Conservation (phyloP, 2,888 invertebrate genomes). For the Tetramorium bicarinatum region DNA sequence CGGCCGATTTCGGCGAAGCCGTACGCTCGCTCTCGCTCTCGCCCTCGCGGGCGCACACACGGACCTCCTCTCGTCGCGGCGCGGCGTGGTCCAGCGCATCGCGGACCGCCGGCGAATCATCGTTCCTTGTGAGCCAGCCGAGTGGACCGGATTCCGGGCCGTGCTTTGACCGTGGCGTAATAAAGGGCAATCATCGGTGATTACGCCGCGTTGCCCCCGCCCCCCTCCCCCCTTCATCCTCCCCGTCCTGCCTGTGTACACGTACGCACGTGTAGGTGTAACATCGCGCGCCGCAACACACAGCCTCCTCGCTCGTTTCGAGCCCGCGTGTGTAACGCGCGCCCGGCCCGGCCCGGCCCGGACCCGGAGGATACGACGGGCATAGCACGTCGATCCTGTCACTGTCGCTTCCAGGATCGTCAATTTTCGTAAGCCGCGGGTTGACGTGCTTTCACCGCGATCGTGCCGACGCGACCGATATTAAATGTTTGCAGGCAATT, state of each 20-base stretch:
- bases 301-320: background rate
- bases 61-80: background rate
- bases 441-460: conserved; percentile 77
- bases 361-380: conserved; percentile 44
- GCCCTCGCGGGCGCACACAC: conserved; percentile 1
- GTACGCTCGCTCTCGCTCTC: conserved; percentile 5
- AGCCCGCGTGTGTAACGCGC: background rate
- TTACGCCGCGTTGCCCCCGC: conserved; percentile 78
- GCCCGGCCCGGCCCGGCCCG: background rate
- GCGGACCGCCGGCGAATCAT: conserved; percentile 67
- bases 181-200: conserved; percentile 85
- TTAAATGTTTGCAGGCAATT: conserved; percentile 84
- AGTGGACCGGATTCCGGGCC: conserved; percentile 81
- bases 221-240: conserved; percentile 51
- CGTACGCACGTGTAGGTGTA: conserved; percentile 37
- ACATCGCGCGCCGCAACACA: background rate
- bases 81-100: conserved; percentile 57
- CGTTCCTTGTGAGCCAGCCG: conserved; percentile 69
- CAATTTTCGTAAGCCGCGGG: conserved; percentile 80
- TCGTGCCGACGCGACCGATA: conserved; percentile 78
- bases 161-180: conserved; percentile 83
- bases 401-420: conserved; percentile 73
- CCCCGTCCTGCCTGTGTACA: conserved; percentile 50
- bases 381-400: conserved; percentile 66
- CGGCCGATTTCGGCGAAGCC: conserved; percentile 65